Evolutionary conservation across 2,888 invertebrate species (phyloP).

Genomic region (Drosophila leonis): DNA sequence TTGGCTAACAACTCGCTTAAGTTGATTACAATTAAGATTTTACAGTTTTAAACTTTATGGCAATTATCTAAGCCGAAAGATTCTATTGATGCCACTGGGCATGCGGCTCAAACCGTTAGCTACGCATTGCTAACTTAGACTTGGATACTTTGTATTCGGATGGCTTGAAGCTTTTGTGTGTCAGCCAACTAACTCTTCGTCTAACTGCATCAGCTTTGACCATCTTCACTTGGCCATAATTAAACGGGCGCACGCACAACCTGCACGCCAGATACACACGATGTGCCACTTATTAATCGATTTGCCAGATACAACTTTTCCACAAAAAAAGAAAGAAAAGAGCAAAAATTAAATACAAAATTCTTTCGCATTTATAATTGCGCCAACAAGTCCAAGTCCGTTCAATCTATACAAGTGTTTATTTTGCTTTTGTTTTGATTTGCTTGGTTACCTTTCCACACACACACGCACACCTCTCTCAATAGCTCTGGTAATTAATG

Average conservation of each 20-base stretch:
- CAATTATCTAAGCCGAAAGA: constrained; percentile 41
- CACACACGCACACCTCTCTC: not conserved
- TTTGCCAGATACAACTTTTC: constrained; percentile 51
- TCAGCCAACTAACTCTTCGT: constrained; percentile 28
- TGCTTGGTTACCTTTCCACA: constrained; percentile 38
- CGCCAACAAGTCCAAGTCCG: constrained; percentile 1
- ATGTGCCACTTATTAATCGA: constrained; percentile 78
- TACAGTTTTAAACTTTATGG: constrained; percentile 36
- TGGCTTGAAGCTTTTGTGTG: constrained; percentile 47
- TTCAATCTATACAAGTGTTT: constrained; percentile 37
- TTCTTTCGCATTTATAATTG: constrained; percentile 42
- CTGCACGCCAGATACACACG: constrained; percentile 33
- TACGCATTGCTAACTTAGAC: constrained; percentile 40
- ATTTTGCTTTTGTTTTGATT: constrained; percentile 43
- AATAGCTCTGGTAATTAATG: constrained; percentile 57
- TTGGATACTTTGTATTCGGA: constrained; percentile 27
- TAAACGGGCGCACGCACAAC: constrained; percentile 61
- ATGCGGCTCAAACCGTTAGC: constrained; percentile 49
- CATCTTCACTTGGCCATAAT: constrained; percentile 71
- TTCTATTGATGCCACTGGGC: constrained; percentile 55
- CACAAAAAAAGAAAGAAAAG: not conserved
- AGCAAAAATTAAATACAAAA: constrained; percentile 31
- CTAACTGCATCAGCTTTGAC: constrained; percentile 60
- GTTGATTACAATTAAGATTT: constrained; percentile 36
- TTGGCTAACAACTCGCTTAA: constrained; percentile 1